These are phyloP conservation scores for Stictonetta naevosa DNA, from an alignment of 2,113 vertebrate species.

Conservation along the genomic window DNA sequence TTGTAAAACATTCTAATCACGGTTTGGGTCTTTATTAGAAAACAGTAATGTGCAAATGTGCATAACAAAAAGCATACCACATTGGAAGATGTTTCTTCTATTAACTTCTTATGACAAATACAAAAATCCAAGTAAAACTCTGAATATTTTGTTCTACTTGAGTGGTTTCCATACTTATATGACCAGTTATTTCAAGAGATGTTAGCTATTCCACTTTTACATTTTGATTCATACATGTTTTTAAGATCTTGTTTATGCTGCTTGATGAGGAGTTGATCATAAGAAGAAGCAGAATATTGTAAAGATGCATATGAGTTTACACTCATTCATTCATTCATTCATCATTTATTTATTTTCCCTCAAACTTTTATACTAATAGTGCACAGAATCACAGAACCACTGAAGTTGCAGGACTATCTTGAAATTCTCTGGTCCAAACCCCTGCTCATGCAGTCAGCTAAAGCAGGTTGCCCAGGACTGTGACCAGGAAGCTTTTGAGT, in stretches of 20 bases:
- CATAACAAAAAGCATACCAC: not conserved
- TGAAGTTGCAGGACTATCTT: not conserved
- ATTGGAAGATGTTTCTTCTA: not conserved
- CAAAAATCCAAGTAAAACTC: not conserved
- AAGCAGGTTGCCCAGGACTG: fast-evolving
- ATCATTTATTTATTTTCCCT: not conserved
- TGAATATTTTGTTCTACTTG: not conserved
- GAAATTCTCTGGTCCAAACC: not conserved
- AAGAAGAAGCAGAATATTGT: not conserved
- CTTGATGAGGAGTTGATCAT: not conserved
- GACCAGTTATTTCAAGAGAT: not conserved
- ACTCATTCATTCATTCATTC: not conserved
- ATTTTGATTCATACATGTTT: not conserved
- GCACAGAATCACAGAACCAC: not conserved
- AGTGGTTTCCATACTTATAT: not conserved
- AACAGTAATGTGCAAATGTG: not conserved
- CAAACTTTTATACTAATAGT: not conserved
- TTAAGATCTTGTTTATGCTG: not conserved
- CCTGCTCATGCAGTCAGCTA: not conserved
- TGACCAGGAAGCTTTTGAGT: not conserved
- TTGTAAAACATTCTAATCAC: not conserved
- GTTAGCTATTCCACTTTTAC: not conserved
- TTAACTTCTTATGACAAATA: not conserved
- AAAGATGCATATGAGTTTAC: not conserved
- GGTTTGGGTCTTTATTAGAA: not conserved